These are phyloP conservation scores for Xiphydria camelus DNA, from an alignment of 2,888 invertebrate genomes.

Conservation along the genomic window DNA sequence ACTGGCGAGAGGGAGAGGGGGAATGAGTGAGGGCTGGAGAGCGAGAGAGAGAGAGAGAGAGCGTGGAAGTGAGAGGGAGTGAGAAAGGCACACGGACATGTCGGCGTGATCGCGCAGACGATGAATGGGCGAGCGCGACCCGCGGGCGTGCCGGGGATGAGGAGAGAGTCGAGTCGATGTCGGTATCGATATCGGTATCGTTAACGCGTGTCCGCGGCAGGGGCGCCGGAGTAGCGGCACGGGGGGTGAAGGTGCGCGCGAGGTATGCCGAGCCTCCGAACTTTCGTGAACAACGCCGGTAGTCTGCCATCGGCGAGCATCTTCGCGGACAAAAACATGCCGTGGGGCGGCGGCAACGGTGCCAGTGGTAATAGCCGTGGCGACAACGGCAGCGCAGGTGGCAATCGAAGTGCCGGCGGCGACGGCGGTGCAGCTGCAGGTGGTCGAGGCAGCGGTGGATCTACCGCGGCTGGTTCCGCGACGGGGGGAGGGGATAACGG, in stretches of 20 bases:
- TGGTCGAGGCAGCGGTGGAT: constrained; percentile 22
- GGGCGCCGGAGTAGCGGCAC: neutral
- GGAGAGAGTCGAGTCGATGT: constrained; percentile 5
- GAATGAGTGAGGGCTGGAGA: too few species aligned
- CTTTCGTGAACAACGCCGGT: constrained; percentile 51
- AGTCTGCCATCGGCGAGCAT: constrained; percentile 44
- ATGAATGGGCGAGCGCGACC: too few species aligned
- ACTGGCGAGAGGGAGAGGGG: neutral
- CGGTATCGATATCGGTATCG: constrained; percentile 15
- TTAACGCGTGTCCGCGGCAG: constrained; percentile 2
- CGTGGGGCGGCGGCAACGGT: constrained; percentile 29
- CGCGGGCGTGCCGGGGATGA: too few species aligned
- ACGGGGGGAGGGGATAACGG: constrained; percentile 17
- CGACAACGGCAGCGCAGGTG: constrained; percentile 26
- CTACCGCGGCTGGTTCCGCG: constrained; percentile 15
- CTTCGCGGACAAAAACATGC: constrained; percentile 53
- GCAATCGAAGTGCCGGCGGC: constrained; percentile 20
- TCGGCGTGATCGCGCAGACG: too few species aligned
- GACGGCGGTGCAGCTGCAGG: constrained; percentile 17
- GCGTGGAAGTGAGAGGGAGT: neutral
- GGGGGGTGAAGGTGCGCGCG: constrained; percentile 49
- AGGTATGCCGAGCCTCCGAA: constrained; percentile 48
- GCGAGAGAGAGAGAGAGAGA: neutral
- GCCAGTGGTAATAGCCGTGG: constrained; percentile 28
- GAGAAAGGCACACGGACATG: too few species aligned